A percentile compares a stretch with the other conserved stretches of the same genome.
These are phyloP conservation scores for Tenthredo livida DNA, from an alignment of 2,888 invertebrate species.

Conservation along the genomic window DNA sequence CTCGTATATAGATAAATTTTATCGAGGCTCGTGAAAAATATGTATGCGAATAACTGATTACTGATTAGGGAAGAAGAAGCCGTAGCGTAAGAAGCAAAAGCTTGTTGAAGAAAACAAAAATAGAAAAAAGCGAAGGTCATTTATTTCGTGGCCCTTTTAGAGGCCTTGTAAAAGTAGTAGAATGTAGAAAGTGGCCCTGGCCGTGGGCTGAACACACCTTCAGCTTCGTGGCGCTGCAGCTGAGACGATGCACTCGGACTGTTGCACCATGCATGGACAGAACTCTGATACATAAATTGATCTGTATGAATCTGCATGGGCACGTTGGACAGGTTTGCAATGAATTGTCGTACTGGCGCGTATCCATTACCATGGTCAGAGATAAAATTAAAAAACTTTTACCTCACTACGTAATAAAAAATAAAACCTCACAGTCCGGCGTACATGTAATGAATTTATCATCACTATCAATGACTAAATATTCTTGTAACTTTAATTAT, in stretches of 20 bases:
- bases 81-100: not conserved
- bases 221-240: not conserved
- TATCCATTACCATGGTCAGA: not conserved
- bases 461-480: not conserved
- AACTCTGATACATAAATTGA: not conserved
- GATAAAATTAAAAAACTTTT: not conserved
- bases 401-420: not conserved
- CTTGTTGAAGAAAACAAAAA: not conserved
- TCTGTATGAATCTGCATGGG: not conserved
- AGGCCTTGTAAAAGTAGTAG: slow-evolving; percentile 26
- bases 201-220: slow-evolving; percentile 18
- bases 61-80: not conserved
- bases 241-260: not conserved
- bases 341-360: not conserved
- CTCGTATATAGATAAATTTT: not conserved
- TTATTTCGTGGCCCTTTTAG: slow-evolving; percentile 18
- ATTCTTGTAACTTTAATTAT: not conserved
- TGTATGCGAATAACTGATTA: not conserved
- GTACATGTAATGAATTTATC: not conserved
- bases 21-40: not conserved
- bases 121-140: not conserved
- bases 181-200: not conserved
- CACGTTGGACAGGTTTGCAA: not conserved
- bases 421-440: not conserved
- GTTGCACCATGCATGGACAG: not conserved